Evolutionary conservation across 2,113 vertebrate species (phyloP).

Genomic region (Amazona guildingii): DNA sequence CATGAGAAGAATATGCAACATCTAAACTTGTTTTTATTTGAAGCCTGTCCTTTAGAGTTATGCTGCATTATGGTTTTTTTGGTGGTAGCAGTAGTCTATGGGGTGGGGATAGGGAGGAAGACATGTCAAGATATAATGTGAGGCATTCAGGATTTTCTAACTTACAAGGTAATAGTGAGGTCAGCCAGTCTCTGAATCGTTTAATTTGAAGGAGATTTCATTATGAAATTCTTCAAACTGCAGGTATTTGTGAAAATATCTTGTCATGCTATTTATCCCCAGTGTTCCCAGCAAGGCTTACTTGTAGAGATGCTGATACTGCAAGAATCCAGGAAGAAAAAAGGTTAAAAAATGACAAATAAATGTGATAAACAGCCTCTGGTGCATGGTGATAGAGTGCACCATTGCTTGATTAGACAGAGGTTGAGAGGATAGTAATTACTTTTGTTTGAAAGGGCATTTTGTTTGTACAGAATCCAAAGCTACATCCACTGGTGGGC

Average conservation of each 20-base stretch:
- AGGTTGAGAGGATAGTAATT: neutral
- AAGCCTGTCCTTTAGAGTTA: neutral
- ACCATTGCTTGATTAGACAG: neutral
- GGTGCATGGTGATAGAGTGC: neutral
- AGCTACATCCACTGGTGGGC: neutral
- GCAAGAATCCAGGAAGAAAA: neutral
- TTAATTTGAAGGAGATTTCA: neutral
- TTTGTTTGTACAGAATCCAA: neutral
- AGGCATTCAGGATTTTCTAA: neutral
- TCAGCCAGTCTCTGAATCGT: neutral
- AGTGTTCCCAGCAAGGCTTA: neutral
- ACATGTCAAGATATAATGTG: neutral
- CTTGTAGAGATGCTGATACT: neutral
- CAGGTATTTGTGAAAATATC: neutral
- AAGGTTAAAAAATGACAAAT: neutral
- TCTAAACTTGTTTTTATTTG: neutral
- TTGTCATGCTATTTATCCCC: neutral
- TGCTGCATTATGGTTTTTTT: neutral
- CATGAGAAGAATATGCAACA: neutral
- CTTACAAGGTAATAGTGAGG: neutral
- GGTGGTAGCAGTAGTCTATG: neutral
- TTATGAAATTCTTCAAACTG: neutral
- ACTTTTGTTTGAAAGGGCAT: neutral
- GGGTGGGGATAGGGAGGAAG: neutral
- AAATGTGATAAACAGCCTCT: neutral